Evolutionary conservation across 2,888 invertebrate species (phyloP), one percentile per base, ranked within the genome.

Genomic region (Rosalia funebris): DNA sequence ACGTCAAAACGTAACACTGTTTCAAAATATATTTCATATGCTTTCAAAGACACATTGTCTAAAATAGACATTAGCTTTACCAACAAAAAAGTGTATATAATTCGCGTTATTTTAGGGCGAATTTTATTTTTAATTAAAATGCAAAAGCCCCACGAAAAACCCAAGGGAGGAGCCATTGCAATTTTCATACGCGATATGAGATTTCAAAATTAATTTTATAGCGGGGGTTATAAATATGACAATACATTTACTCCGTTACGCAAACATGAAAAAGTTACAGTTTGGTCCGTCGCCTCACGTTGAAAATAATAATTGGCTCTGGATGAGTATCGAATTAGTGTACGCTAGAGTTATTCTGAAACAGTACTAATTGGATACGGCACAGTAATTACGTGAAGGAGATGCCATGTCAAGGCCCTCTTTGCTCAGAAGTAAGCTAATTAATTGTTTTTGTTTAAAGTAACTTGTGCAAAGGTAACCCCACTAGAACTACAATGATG

Each of bases 241-340:
- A 41, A 19, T 20, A 10, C 12, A 11, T 14, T n/a, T n/a, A n/a
- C 9, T 1, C 7, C 25, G 39, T n/a, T 19, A 39, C 20, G 31
- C 39, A 50, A 37, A 50, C 14, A 20, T 41, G 25, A 36, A 20
- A 46, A 46, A 59, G 52, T 52, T 54, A 58, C 53, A 63, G 63
- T 63, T 57, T 54, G 57, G 48, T 57, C 36, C 37, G 50, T 60
- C 34, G 25, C 25, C 7, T 25, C 61, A 61, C 34, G 63, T 62
- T 47, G 61, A 63, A 63, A 61, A 62, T 57, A 66, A 63, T 66
- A 66, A 66, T 66, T 66, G 63, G 62, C 57, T 46, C 62, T 39
- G 59, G 60, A 57, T 57, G 57, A 50, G 53, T 54, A 57, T 47
- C 53, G 60, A 63, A 66, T 66, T 63, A 57, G 62, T 48, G 54